Conservation (phyloP, 2,113 vertebrate genomes). For the Pithys albifrons region DNA sequence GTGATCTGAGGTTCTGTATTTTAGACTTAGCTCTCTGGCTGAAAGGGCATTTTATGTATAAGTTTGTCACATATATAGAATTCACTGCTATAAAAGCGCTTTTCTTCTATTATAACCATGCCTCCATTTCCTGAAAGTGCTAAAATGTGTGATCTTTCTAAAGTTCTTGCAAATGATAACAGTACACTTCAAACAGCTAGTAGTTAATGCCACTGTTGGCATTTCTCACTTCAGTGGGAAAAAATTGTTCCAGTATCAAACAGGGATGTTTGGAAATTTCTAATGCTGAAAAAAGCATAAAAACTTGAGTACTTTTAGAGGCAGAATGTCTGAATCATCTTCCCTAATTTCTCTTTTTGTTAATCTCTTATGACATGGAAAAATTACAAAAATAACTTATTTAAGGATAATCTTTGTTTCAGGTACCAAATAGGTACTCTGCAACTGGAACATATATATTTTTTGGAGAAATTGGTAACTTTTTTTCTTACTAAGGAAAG, state of each 20-base stretch:
- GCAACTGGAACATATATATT: not conserved
- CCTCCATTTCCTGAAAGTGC: not conserved
- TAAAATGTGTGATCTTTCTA: not conserved
- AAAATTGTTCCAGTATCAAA: not conserved
- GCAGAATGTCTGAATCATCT: not conserved
- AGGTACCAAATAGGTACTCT: not conserved
- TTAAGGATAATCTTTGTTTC: not conserved
- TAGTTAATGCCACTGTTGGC: not conserved
- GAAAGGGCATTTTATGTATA: not conserved
- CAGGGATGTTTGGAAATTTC: not conserved
- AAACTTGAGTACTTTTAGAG: not conserved
- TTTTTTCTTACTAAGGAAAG: not conserved
- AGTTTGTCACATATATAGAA: not conserved
- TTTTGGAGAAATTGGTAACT: not conserved
- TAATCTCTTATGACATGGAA: not conserved
- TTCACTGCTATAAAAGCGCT: not conserved
- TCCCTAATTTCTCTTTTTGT: not conserved
- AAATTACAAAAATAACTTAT: not conserved
- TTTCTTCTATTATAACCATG: not conserved
- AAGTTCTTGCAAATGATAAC: not conserved
- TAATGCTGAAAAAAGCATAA: not conserved
- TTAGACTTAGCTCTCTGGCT: not conserved
- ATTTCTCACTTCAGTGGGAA: not conserved
- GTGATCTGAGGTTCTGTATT: not conserved
- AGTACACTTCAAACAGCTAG: not conserved